Conservation (phyloP, 2,888 invertebrate species). For the Cantharis nigra region DNA sequence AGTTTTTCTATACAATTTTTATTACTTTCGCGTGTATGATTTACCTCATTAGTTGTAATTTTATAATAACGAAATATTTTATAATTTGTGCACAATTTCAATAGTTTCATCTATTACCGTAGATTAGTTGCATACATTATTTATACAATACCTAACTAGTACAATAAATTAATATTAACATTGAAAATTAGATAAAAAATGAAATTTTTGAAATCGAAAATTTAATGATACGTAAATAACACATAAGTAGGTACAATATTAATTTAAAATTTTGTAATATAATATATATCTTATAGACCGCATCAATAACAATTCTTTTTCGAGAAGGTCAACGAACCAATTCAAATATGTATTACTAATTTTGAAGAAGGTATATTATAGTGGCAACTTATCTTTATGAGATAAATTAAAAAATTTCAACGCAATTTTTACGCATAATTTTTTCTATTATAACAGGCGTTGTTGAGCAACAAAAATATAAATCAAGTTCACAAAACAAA, state of each 20-base stretch:
- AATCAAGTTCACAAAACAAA: not conserved
- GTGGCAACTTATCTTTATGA: not conserved
- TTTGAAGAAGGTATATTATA: not conserved
- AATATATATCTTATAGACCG: conserved; percentile 31
- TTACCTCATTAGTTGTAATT: not conserved
- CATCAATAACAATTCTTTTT: conserved; percentile 34
- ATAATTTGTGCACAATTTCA: not conserved
- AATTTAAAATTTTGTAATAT: conserved; percentile 33
- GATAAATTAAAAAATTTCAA: not conserved
- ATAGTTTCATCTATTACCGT: not conserved
- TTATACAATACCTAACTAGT: not conserved
- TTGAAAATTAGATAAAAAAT: not conserved
- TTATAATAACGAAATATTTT: not conserved
- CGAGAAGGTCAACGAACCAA: conserved; percentile 33
- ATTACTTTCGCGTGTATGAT: not conserved
- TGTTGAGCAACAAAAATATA: not conserved
- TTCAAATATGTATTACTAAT: conserved; percentile 17
- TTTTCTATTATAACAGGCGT: no score
- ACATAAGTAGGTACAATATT: conserved; percentile 20
- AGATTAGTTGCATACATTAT: not conserved
- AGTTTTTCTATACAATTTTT: no score
- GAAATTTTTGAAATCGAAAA: conserved; percentile 8
- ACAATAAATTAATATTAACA: not conserved
- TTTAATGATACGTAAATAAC: no score
- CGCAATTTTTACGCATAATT: no score